These are phyloP conservation scores for Sternarchorhynchus goeldii DNA, from an alignment of 2,797 vertebrate species.

Conservation along the genomic window DNA sequence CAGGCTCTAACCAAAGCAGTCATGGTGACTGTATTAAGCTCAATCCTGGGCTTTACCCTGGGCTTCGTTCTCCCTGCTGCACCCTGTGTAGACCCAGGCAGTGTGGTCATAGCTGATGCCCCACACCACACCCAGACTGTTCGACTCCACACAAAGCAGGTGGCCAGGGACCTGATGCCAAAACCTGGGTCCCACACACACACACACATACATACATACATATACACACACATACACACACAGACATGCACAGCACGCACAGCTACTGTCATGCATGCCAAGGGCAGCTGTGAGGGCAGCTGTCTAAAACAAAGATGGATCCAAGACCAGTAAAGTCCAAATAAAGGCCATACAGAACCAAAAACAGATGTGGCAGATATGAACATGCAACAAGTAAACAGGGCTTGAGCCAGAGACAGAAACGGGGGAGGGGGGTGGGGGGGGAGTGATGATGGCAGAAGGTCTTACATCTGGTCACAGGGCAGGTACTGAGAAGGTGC, in stretches of 20 bases:
- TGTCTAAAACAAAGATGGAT: neutral
- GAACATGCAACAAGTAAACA: conserved; percentile 17
- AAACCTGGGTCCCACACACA: conserved; percentile 79
- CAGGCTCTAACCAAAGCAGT: neutral
- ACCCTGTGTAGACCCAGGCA: conserved; percentile 89
- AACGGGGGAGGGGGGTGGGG: neutral
- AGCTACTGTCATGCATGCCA: conserved; percentile 41
- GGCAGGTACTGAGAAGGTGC: conserved; percentile 70
- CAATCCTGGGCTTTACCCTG: conserved; percentile 77
- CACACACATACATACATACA: neutral
- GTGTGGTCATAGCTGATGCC: conserved; percentile 90
- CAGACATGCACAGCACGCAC: conserved; percentile 3
- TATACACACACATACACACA: neutral
- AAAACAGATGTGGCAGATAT: conserved; percentile 11
- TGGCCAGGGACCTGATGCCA: conserved; percentile 96
- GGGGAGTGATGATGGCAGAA: neutral
- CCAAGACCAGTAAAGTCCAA: conserved; percentile 4
- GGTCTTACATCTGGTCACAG: conserved; percentile 91
- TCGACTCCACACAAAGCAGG: conserved; percentile 87
- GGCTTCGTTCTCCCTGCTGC: conserved; percentile 76
- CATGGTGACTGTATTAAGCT: conserved; percentile 20
- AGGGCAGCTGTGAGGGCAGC: conserved; percentile 3
- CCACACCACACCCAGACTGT: conserved; percentile 91
- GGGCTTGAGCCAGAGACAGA: neutral
- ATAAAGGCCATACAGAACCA: conserved; percentile 3